phyloP scores from a whole-genome alignment of 1,140 invertebrate genomes.

The Drosophila orena region DNA sequence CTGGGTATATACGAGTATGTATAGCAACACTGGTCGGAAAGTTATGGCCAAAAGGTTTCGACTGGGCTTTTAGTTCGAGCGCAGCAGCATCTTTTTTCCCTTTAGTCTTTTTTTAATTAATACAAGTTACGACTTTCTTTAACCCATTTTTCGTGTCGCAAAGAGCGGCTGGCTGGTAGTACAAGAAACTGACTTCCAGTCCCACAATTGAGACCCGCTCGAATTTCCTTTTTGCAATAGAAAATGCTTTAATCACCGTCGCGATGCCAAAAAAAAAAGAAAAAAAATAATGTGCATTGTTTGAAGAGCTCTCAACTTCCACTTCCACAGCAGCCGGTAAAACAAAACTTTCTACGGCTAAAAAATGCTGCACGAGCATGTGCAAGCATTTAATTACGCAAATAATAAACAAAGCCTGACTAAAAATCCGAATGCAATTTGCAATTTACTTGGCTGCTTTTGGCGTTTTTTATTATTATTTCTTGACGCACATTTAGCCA shows the following conservation, averaged over 20 bases:
- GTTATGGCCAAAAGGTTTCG: slow-evolving; percentile 26
- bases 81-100: slow-evolving; percentile 3
- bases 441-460: slow-evolving; percentile 43
- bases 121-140: slow-evolving; percentile 76
- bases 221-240: slow-evolving; percentile 50
- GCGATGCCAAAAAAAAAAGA: slow-evolving; percentile 29
- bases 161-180: slow-evolving; percentile 26
- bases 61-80: slow-evolving; percentile 21
- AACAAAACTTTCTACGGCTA: slow-evolving; percentile 59
- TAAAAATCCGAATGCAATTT: slow-evolving; percentile 46
- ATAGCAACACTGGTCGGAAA: slow-evolving; percentile 2
- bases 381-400: slow-evolving; percentile 65
- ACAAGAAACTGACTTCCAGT: slow-evolving; percentile 42
- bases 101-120: slow-evolving; percentile 69
- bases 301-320: slow-evolving; percentile 30
- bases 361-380: slow-evolving; percentile 36
- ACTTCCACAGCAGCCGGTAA: slow-evolving; percentile 31
- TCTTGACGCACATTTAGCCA: slow-evolving; percentile 19
- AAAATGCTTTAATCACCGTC: slow-evolving; percentile 54
- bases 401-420: slow-evolving; percentile 62
- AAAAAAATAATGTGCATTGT: slow-evolving; percentile 56
- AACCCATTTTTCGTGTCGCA: slow-evolving; percentile 57
- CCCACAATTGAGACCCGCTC: slow-evolving; percentile 34
- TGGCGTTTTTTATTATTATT: slow-evolving; percentile 2
- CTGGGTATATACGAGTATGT: background rate